Evolutionary conservation across 2,888 invertebrate species (phyloP).

Genomic region (Acrobasis repandana): DNA sequence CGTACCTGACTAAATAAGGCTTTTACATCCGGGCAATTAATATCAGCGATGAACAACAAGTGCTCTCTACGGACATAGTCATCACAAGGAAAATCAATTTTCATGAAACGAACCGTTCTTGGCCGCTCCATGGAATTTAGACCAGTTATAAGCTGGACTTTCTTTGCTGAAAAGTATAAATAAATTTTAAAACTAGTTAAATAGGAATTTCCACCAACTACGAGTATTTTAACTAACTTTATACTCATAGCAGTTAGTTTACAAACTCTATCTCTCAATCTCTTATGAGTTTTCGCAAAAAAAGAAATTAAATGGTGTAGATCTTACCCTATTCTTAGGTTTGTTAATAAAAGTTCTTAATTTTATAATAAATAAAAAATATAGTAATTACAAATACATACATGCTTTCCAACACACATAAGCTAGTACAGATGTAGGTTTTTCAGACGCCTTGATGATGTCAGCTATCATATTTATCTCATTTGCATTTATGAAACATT

Average conservation of each 20-base stretch:
- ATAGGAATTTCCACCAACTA: neutral
- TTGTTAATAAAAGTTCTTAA: neutral
- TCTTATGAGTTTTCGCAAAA: no score
- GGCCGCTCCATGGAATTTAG: slow-evolving; percentile 35
- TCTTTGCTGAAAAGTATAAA: slow-evolving; percentile 26
- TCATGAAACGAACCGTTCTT: slow-evolving; percentile 38
- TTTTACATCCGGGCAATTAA: slow-evolving; percentile 38
- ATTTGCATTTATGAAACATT: slow-evolving; percentile 34
- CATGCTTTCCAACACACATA: slow-evolving; percentile 52
- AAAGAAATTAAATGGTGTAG: no score
- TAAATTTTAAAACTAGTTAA: neutral
- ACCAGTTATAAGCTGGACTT: slow-evolving; percentile 38
- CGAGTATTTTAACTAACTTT: no score
- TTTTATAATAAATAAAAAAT: slow-evolving; percentile 26
- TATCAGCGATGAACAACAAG: slow-evolving; percentile 39
- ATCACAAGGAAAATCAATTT: slow-evolving; percentile 29
- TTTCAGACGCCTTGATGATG: slow-evolving; percentile 47
- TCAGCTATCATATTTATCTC: slow-evolving; percentile 47
- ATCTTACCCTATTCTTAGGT: no score
- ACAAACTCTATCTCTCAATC: no score
- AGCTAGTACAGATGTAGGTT: slow-evolving; percentile 49
- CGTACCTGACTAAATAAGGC: slow-evolving; percentile 33
- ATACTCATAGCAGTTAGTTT: no score
- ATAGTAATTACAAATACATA: slow-evolving; percentile 40
- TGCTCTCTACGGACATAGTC: slow-evolving; percentile 32